A percentile compares a stretch with the other conserved stretches of the same genome.
Evolutionary conservation across 2,113 vertebrate species (phyloP).

Genomic region (Clarias gariepinus): DNA sequence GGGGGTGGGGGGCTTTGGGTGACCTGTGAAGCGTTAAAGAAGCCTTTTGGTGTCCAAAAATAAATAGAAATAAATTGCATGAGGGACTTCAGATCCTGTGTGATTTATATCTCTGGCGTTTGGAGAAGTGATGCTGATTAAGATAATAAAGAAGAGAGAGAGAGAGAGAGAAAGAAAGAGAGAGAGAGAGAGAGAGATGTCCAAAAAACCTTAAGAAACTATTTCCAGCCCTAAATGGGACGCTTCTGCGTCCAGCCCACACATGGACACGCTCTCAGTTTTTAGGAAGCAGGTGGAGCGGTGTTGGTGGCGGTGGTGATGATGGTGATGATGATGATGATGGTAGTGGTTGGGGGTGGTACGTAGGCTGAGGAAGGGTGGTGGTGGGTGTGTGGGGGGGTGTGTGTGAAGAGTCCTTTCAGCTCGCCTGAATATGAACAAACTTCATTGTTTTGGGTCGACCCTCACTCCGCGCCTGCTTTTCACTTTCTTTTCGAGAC

Average conservation of each 20-base stretch:
- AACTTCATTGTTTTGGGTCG: conserved; percentile 70
- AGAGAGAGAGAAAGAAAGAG: background rate
- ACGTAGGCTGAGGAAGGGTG: conserved; percentile 10
- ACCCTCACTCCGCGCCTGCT: conserved; percentile 64
- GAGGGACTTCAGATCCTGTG: background rate
- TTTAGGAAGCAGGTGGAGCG: conserved; percentile 18
- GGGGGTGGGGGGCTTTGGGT: conserved; percentile 80
- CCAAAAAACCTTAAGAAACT: background rate
- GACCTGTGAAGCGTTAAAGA: conserved; percentile 86
- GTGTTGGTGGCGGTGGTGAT: background rate
- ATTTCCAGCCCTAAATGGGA: conserved; percentile 6
- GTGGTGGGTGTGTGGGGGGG: background rate
- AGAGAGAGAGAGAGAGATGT: background rate
- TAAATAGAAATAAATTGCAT: conserved; percentile 64
- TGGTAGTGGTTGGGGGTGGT: background rate
- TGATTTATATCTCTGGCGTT: background rate
- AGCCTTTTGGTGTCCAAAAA: conserved; percentile 70
- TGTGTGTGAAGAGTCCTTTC: conserved; percentile 57
- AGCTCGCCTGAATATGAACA: conserved; percentile 71
- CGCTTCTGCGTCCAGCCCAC: conserved; percentile 23
- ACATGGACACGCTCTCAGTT: conserved; percentile 39
- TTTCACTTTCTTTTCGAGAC: conserved; percentile 65
- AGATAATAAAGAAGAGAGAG: too few relatives aligned
- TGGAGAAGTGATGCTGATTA: background rate
- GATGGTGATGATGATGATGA: background rate